Percentiles rank a stretch among this genome's conserved stretches.
Evolutionary conservation across 2,797 vertebrate species (phyloP).

Genomic region (Eremophila alpestris): DNA sequence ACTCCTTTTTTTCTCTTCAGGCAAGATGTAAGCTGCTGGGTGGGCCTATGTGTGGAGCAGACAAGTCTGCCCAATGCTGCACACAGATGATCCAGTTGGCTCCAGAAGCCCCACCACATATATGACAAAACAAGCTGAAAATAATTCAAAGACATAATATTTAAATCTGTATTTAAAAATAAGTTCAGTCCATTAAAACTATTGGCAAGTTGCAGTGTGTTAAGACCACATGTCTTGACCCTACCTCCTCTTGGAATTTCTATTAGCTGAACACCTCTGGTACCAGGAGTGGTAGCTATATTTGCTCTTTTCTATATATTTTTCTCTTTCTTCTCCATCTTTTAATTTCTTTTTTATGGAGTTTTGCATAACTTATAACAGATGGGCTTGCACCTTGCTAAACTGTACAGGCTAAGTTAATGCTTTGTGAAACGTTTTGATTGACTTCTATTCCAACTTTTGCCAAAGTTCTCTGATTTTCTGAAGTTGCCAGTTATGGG

Average conservation of each 20-base stretch:
- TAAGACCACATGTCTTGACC: not conserved
- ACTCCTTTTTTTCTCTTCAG: not conserved
- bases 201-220: not conserved
- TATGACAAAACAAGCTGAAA: not conserved
- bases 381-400: not conserved
- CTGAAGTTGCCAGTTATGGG: no score
- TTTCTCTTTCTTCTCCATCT: not conserved
- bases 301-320: not conserved
- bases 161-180: not conserved
- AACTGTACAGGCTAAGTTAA: not conserved
- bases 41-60: not conserved
- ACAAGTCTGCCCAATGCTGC: not conserved
- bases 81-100: not conserved
- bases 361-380: not conserved
- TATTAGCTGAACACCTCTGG: not conserved
- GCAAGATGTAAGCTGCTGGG: not conserved
- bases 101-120: not conserved
- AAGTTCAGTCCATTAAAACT: not conserved
- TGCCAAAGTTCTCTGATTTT: not conserved
- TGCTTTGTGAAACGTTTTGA: not conserved
- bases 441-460: not conserved
- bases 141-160: not conserved
- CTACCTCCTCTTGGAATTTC: not conserved
- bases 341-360: not conserved
- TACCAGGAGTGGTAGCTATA: not conserved